Conservation (phyloP, 2,888 invertebrate genomes). For the Drosophila ochracea region DNA sequence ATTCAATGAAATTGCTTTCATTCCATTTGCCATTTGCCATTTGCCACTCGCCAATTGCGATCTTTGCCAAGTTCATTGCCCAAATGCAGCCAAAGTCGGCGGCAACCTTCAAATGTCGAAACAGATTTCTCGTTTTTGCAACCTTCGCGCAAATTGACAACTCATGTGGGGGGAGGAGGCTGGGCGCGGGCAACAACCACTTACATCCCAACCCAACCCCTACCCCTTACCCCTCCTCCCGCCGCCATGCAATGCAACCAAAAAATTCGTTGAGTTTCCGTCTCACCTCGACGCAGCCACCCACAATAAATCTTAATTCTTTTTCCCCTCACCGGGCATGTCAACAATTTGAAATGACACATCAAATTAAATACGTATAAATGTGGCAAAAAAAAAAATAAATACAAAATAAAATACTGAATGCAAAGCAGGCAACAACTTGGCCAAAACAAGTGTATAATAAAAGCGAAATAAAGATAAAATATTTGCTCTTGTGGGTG, state of each 20-base stretch:
- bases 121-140: constrained; percentile 36
- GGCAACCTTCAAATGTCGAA: constrained; percentile 68
- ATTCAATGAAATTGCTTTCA: constrained; percentile 61
- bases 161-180: constrained; percentile 38
- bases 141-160: constrained; percentile 67
- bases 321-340: constrained; percentile 25
- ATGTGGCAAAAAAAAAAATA: constrained; percentile 32
- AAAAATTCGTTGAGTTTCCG: constrained; percentile 13
- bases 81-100: constrained; percentile 60
- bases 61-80: constrained; percentile 73
- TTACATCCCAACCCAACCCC: not conserved
- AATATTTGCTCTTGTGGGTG: constrained; percentile 33
- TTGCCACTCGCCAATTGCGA: constrained; percentile 16
- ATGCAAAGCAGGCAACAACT: constrained; percentile 47
- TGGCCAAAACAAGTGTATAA: constrained; percentile 52
- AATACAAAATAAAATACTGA: constrained; percentile 40
- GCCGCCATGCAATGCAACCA: constrained; percentile 9
- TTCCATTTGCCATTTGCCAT: constrained; percentile 16
- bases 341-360: constrained; percentile 70
- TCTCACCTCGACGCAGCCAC: constrained; percentile 57
- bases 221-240: not conserved
- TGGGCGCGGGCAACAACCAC: not conserved
- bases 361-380: constrained; percentile 72
- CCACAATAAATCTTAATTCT: constrained; percentile 77
- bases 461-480: constrained; percentile 15